Conservation (phyloP, 2,888 invertebrate species). For the Chrysolina oricalcia region DNA sequence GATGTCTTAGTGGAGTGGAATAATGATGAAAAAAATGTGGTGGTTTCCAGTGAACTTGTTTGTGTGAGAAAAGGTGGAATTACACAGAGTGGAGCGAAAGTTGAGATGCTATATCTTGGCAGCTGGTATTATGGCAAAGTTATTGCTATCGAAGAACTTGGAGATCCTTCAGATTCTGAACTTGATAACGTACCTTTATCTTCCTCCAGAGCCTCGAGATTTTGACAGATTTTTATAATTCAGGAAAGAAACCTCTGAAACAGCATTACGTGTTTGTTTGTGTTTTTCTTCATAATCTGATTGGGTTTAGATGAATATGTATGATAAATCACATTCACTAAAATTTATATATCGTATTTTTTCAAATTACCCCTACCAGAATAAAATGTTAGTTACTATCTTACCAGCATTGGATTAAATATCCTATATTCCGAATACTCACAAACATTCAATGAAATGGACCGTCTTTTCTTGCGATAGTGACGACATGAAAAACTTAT, state of each 20-base stretch:
- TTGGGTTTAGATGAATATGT: too few species aligned
- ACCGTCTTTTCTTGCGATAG: too few species aligned
- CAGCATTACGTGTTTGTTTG: too few species aligned
- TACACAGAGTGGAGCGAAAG: slow-evolving; percentile 16
- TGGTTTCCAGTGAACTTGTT: neutral
- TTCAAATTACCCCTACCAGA: too few species aligned
- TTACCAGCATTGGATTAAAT: too few species aligned
- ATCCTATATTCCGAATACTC: too few species aligned
- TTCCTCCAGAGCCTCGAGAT: neutral
- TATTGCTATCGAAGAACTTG: neutral
- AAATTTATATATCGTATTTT: too few species aligned
- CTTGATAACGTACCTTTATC: neutral
- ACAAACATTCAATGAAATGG: too few species aligned
- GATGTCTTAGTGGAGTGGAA: neutral
- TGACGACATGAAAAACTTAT: neutral
- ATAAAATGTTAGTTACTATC: too few species aligned
- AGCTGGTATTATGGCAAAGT: slow-evolving; percentile 23
- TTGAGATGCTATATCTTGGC: neutral
- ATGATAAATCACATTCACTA: too few species aligned
- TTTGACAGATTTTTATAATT: slow-evolving; percentile 20
- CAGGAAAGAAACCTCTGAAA: slow-evolving; percentile 15
- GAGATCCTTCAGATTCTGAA: slow-evolving; percentile 22
- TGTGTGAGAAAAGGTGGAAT: slow-evolving; percentile 22
- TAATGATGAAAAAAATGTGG: slow-evolving; percentile 17
- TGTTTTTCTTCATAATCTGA: too few species aligned